These are phyloP conservation scores for Cygnus olor DNA, from an alignment of 2,797 vertebrate species.

Conservation along the genomic window DNA sequence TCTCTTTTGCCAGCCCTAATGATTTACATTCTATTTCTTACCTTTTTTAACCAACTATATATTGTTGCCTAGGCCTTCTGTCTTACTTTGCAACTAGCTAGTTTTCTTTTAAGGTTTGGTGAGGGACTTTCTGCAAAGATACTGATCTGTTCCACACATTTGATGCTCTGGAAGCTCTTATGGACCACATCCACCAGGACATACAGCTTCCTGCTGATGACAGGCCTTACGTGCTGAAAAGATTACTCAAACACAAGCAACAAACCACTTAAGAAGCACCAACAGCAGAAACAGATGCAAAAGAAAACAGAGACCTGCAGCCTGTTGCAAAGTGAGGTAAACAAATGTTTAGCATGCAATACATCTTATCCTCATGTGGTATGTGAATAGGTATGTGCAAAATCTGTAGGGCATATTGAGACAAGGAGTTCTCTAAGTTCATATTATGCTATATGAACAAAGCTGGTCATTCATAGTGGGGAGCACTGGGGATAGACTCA, in stretches of 20 bases:
- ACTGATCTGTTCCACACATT: not conserved
- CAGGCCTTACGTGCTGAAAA: not conserved
- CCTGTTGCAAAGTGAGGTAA: not conserved
- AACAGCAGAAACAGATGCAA: not conserved
- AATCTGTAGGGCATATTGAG: fast-evolving
- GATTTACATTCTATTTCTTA: not conserved
- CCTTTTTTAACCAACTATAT: not conserved
- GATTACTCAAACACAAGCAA: not conserved
- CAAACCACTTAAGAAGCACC: not conserved
- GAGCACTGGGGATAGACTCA: fast-evolving
- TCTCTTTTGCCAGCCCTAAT: not conserved
- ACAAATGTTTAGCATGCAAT: not conserved
- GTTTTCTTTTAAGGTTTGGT: not conserved
- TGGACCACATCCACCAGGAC: not conserved
- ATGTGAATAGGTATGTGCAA: not conserved
- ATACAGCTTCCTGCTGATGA: not conserved
- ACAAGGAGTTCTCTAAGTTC: not conserved
- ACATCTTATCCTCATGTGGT: too few species aligned
- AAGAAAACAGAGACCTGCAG: not conserved
- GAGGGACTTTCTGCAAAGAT: not conserved
- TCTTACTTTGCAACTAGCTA: not conserved
- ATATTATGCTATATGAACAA: fast-evolving
- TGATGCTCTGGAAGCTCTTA: not conserved
- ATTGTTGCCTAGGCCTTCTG: not conserved
- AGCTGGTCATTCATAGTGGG: not conserved